Evolutionary conservation across 2,797 vertebrate genomes (phyloP).

Genomic region (Lacerta agilis): DNA sequence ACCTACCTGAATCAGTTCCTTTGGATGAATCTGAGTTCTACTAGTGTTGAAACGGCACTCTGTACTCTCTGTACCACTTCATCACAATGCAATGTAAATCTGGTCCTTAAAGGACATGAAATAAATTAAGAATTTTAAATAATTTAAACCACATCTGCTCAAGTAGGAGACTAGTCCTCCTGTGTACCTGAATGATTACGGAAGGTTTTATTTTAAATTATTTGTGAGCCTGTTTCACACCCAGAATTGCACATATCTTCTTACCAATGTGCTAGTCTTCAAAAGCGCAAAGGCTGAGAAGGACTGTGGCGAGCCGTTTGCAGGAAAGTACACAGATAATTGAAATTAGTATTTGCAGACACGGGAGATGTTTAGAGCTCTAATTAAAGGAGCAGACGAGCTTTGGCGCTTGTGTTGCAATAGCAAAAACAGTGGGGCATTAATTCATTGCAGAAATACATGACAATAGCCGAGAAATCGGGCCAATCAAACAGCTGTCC

Average conservation of each 20-base stretch:
- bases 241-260: conserved; percentile 12
- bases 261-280: conserved; percentile 58
- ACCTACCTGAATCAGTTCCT: not conserved
- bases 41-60: not conserved
- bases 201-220: conserved; percentile 18
- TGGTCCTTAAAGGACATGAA: not conserved
- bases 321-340: conserved; percentile 59
- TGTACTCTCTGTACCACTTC: not conserved
- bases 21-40: not conserved
- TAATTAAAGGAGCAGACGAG: conserved; percentile 64
- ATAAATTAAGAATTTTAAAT: not conserved
- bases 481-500: conserved; percentile 66
- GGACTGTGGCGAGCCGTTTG: conserved; percentile 53
- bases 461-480: conserved; percentile 60
- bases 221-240: conserved; percentile 25
- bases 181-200: conserved; percentile 22
- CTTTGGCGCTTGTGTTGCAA: conserved; percentile 42
- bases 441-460: conserved; percentile 58
- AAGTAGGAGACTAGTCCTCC: not conserved
- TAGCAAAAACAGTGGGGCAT: conserved; percentile 49
- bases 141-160: not conserved
- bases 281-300: conserved; percentile 42
- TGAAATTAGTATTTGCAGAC: conserved; percentile 71
- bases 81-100: not conserved
- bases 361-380: conserved; percentile 42